Evolutionary conservation across 2,888 invertebrate species (phyloP), one percentile per base, ranked within the genome.

Genomic region (Habroteleia sp.): DNA sequence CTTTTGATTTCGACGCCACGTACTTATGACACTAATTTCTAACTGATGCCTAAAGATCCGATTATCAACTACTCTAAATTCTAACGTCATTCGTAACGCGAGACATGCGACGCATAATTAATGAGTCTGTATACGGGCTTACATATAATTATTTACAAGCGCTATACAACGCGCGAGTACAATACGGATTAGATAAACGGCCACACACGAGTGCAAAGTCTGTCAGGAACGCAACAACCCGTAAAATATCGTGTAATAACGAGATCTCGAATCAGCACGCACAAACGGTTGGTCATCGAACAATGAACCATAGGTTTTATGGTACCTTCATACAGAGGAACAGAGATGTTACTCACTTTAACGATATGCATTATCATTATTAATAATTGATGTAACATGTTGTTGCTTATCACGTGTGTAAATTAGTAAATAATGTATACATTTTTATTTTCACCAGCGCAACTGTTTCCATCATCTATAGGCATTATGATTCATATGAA

Each of bases 221-320:
- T 76, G 80, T 81, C 81, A 79, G 78, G 80, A 81, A 77, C 81
- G 82, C 79, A 81, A 79, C 83, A 79, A 82, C 76, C 82, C 81
- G 80, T 82, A 79, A 82, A 83, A 79, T 79, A 80, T 79, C 78
- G 77, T 72, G 77, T 79, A 81, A 81, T 82, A 82, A 82, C 79
- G 83, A 82, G 80, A 81, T 81, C 80, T 76, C 78, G 80, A 81
- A 81, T 79, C 78, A 79, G 69, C 80, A 76, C 68, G 73, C 35
- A 44, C 50, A 46, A 63, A 42, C 54, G 52, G 31, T 42, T 27
- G 58, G 17, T 25, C 48, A 29, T 54, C 44, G 48, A 62, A 71
- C 62, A 71, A 56, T 72, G 63, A 54, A 50, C 48, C 23, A 42
- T 20, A 37, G 14, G 8, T 56, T 72, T 72, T 63, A 72, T 63